Evolutionary conservation across 2,797 vertebrate genomes (phyloP), one percentile per base, ranked within the genome.

Genomic region (Gambelia wislizenii): DNA sequence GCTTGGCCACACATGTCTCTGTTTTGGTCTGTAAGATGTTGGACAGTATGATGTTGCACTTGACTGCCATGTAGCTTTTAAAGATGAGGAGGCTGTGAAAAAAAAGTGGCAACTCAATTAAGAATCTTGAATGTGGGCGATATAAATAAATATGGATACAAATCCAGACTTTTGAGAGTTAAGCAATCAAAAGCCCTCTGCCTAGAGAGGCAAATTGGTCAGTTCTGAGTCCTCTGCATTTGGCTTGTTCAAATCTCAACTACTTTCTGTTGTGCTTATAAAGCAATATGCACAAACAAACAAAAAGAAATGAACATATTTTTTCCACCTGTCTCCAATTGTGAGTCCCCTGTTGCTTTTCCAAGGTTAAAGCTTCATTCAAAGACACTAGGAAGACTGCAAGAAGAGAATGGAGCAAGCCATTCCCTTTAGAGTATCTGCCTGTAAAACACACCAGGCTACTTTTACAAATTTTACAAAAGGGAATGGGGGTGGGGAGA

Each of bases 381-480:
- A 79, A 47, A 75, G 69, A 16, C 54, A 81, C 42, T 80, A 75
- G 30, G 64, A 67, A 61, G 67, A 16, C 61, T 79, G 3, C 3
- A 81, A 81, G 67, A 25, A 47, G 39, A 91, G 87, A 82, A 0
- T 0, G 87, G 72, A 77, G 54, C 22, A 56, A 79, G 39, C 49
- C 30, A 49, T 87, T 77, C 42, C 18, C 78, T 44, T 85, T 86
- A 82, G 30, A 92, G 70, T 49, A 82, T 74, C 64, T 84, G 61
- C 81, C 42, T 3, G 87, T 90, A 82, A 92, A 87, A 87, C 61
- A 81, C 36, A 72, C 20, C 75, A 91, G 77, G 44, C 9, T 88
- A 20, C 33, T 77, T 86, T 83, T 77, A 61, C 27, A 30, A 76
- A 74, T 59, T 70, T 92, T 59, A 89, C 54, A 84, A 72, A 84